A percentile compares a stretch with the other conserved stretches of the same genome.
Evolutionary conservation across 2,888 invertebrate species (phyloP).

Genomic region (Sarcophaga rosellei): DNA sequence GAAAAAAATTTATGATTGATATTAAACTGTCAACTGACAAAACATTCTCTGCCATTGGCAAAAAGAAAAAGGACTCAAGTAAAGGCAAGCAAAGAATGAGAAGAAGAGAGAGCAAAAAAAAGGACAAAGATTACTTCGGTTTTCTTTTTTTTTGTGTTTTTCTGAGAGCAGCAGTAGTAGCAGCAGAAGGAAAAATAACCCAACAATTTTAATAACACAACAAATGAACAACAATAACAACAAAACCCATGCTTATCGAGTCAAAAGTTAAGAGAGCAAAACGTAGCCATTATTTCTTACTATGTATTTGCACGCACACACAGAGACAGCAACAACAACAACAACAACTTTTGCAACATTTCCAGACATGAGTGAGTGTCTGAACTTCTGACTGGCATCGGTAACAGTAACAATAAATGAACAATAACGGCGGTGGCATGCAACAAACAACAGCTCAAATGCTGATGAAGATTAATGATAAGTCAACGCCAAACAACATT

Average conservation of each 20-base stretch:
- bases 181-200: neutral
- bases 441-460: conserved; percentile 50
- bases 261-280: conserved; percentile 53
- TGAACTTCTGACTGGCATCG: neutral
- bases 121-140: conserved; percentile 33
- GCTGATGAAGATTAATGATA: conserved; percentile 61
- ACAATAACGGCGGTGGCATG: conserved; percentile 43
- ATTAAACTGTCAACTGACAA: conserved; percentile 61
- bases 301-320: neutral
- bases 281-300: neutral
- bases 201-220: conserved; percentile 9
- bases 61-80: neutral
- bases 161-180: neutral
- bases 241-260: conserved; percentile 39
- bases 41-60: conserved; percentile 28
- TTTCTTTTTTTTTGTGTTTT: neutral
- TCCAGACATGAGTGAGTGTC: neutral
- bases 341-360: neutral
- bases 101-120: neutral
- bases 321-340: neutral
- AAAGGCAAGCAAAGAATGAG: neutral
- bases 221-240: conserved; percentile 26
- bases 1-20: conserved; percentile 68
- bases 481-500: neutral
- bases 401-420: conserved; percentile 19